Evolutionary conservation across 2,113 vertebrate genomes (phyloP).

Genomic region (Pandion haliaetus): DNA sequence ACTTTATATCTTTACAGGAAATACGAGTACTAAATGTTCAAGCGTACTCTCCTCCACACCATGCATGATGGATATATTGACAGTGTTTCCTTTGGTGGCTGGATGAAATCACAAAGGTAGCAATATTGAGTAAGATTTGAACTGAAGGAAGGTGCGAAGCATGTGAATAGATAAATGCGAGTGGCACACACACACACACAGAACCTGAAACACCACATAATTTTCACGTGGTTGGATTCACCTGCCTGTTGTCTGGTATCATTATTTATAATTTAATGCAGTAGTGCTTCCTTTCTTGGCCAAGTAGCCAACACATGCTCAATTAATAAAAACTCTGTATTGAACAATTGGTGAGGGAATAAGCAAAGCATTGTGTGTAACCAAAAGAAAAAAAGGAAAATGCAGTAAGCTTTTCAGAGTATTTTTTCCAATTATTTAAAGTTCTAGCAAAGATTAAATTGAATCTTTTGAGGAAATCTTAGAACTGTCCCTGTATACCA

Average conservation of each 20-base stretch:
- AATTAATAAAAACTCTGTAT: not conserved
- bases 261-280: not conserved
- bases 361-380: not conserved
- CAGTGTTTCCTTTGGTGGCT: not conserved
- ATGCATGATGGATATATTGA: accelerated
- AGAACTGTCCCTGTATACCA: not conserved
- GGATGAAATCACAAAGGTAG: not conserved
- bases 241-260: not conserved
- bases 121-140: not conserved
- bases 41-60: not conserved
- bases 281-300: not conserved
- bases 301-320: not conserved
- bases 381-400: not conserved
- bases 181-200: not conserved
- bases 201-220: not conserved
- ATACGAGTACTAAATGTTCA: not conserved
- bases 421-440: not conserved
- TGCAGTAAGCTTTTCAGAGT: not conserved
- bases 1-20: not conserved
- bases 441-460: not conserved
- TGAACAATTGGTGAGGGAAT: not conserved
- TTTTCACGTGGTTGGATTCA: not conserved
- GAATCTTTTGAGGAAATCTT: not conserved
- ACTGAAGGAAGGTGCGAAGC: not conserved
- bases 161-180: not conserved